phyloP scores from a whole-genome alignment of 2,797 vertebrate species.

The Salarias fasciatus region DNA sequence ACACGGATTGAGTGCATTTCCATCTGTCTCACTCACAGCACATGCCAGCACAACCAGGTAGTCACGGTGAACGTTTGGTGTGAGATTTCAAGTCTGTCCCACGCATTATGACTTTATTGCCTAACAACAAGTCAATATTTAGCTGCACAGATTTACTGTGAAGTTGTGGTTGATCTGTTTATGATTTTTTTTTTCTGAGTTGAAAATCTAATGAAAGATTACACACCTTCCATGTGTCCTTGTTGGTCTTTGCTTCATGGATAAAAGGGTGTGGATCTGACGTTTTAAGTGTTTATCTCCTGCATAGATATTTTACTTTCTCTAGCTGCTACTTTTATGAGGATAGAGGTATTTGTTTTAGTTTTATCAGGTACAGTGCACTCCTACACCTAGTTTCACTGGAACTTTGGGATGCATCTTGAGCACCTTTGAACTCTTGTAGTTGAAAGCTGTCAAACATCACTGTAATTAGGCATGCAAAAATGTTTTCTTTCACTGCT shows the following conservation, averaged over 20 bases:
- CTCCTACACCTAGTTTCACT: conserved; percentile 27
- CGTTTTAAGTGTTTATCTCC: conserved; percentile 11
- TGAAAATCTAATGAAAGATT: conserved; percentile 46
- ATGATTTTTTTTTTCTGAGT: conserved; percentile 21
- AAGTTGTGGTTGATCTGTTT: conserved; percentile 20
- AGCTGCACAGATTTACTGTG: conserved; percentile 12
- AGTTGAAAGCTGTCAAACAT: conserved; percentile 43
- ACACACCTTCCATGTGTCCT: conserved; percentile 5
- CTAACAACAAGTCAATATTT: conserved; percentile 66
- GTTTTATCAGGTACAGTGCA: conserved; percentile 61
- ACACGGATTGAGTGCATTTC: too few relatives aligned
- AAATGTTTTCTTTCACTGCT: conserved; percentile 41
- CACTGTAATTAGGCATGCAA: conserved; percentile 55
- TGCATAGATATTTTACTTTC: conserved; percentile 32
- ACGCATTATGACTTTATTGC: conserved; percentile 46
- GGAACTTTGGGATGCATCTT: conserved; percentile 41
- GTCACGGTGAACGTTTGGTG: neutral
- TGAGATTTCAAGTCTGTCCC: neutral
- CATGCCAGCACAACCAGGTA: neutral
- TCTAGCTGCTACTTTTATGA: conserved; percentile 48
- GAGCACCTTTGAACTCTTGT: conserved; percentile 44
- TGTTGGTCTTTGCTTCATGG: neutral
- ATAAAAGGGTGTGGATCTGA: conserved; percentile 27
- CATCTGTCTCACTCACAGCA: too few relatives aligned
- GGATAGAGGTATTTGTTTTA: conserved; percentile 38